Conservation (phyloP, 2,797 vertebrate species). For the Parauchenoglanis ngamensis region DNA sequence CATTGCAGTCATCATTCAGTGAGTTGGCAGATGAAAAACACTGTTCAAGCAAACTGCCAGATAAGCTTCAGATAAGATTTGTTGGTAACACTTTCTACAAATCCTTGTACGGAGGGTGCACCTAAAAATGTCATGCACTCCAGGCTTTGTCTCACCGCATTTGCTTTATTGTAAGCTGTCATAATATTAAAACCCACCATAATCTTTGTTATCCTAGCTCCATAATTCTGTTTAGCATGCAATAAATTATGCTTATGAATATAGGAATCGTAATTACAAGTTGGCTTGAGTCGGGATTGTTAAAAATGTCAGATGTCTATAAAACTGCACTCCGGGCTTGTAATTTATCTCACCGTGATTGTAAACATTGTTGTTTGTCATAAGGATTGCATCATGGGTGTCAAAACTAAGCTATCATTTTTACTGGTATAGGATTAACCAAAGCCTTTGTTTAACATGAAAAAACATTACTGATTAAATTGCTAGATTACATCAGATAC, state of each 20-base stretch:
- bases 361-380: not conserved
- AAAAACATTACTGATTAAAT: not conserved
- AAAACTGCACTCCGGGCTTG: not conserved
- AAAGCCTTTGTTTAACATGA: not conserved
- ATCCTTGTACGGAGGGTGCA: not conserved
- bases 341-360: not conserved
- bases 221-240: not conserved
- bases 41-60: slow-evolving; percentile 23
- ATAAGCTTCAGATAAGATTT: not conserved
- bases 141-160: not conserved
- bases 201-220: not conserved
- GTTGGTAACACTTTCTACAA: not conserved
- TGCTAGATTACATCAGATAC: not conserved
- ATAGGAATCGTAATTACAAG: not conserved
- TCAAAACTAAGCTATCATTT: not conserved
- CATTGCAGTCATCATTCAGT: slow-evolving; percentile 9
- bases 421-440: not conserved
- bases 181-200: not conserved
- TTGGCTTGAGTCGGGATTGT: not conserved
- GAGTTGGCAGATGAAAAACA: not conserved
- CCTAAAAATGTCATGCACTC: not conserved
- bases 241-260: not conserved
- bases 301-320: not conserved
- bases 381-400: not conserved
- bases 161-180: not conserved